Evolutionary conservation across 37 sponge, comb jelly and placozoan species (phyloP).

Genomic region (Aplysina aerophoba): DNA sequence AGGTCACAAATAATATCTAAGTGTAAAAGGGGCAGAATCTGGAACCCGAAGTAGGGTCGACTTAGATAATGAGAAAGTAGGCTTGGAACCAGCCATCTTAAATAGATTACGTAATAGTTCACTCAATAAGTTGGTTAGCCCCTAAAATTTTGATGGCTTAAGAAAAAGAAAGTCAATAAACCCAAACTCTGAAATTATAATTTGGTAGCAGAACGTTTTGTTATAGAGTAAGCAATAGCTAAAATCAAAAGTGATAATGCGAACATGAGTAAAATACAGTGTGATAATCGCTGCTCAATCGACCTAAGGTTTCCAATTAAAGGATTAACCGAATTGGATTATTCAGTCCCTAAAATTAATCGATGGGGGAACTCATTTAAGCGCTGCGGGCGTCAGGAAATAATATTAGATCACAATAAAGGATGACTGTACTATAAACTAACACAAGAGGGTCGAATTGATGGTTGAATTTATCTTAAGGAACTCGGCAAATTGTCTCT

Average conservation of each 20-base stretch:
- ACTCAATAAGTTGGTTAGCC: slow-evolving; percentile 61
- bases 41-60: not conserved
- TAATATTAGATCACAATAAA: not conserved
- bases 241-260: slow-evolving; percentile 86
- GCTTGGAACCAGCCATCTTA: slow-evolving; percentile 94
- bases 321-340: slow-evolving; percentile 81
- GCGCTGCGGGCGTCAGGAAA: slow-evolving; percentile 9
- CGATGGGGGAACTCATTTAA: not conserved
- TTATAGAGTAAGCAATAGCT: slow-evolving; percentile 56
- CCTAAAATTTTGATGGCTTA: slow-evolving; percentile 83
- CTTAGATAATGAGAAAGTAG: slow-evolving; percentile 81
- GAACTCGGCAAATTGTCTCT: slow-evolving; percentile 87
- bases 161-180: slow-evolving; percentile 3
- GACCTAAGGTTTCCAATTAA: slow-evolving; percentile 82
- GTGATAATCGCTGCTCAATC: slow-evolving; percentile 79
- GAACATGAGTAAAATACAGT: slow-evolving; percentile 92
- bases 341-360: slow-evolving; percentile 70
- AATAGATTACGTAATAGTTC: slow-evolving; percentile 83
- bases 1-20: slow-evolving; percentile 65
- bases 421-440: slow-evolving; percentile 59
- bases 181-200: slow-evolving; percentile 71
- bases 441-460: slow-evolving; percentile 75
- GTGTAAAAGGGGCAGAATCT: slow-evolving; percentile 56
- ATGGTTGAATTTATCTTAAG: slow-evolving; percentile 87
- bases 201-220: slow-evolving; percentile 90